These are phyloP conservation scores for Pangasius larnaudii DNA, from an alignment of 2,797 vertebrate species.

Conservation along the genomic window DNA sequence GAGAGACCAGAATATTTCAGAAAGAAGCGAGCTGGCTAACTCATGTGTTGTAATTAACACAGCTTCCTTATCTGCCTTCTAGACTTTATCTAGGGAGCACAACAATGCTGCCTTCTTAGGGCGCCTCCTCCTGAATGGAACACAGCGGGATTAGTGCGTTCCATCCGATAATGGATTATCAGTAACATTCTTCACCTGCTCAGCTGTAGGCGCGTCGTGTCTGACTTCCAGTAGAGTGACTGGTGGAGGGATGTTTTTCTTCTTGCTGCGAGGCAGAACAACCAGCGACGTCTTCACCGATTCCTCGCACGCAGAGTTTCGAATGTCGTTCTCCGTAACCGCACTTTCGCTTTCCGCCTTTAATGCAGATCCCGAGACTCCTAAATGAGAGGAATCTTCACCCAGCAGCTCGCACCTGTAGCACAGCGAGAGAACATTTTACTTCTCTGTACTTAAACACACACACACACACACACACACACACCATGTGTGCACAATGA, in stretches of 20 bases:
- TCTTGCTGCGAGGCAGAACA: constrained; percentile 52
- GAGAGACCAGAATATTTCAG: neutral
- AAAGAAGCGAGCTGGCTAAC: neutral
- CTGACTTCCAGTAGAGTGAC: constrained; percentile 53
- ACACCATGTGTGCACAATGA: neutral
- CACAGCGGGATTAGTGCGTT: neutral
- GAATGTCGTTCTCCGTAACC: neutral
- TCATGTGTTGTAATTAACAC: neutral
- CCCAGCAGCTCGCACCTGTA: neutral
- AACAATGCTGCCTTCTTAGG: neutral
- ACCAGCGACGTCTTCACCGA: neutral
- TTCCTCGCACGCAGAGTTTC: neutral
- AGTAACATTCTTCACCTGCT: constrained; percentile 22
- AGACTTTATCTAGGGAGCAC: constrained; percentile 60
- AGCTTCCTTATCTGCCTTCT: neutral
- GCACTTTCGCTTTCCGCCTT: neutral
- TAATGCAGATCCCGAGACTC: neutral
- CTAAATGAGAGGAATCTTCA: neutral
- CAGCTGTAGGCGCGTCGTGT: constrained; percentile 58
- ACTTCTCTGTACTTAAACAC: neutral
- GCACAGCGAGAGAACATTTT: neutral
- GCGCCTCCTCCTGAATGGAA: neutral
- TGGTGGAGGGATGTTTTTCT: constrained; percentile 66
- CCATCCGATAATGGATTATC: neutral
- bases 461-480: neutral